phyloP scores from a whole-genome alignment of 2,888 invertebrate genomes.

The Drosophila meridionalis region DNA sequence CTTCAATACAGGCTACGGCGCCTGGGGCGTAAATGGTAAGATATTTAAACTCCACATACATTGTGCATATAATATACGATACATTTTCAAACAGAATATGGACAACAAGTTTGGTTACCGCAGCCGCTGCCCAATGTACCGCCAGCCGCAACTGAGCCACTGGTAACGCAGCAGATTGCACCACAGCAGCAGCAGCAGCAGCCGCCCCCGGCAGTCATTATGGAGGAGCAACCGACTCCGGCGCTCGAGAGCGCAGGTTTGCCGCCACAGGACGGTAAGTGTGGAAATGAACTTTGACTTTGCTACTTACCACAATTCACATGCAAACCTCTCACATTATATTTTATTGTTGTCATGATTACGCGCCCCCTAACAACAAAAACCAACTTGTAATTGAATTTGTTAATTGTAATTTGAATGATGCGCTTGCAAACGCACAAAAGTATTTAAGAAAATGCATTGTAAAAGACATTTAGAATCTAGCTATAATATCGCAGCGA shows the following conservation, averaged over 20 bases:
- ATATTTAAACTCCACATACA: no score
- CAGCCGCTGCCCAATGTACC: conserved; percentile 57
- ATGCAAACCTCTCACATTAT: conserved; percentile 72
- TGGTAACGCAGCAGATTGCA: conserved; percentile 31
- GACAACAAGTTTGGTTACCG: conserved; percentile 78
- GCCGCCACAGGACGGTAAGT: conserved; percentile 84
- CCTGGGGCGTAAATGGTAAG: conserved; percentile 80
- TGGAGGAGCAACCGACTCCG: conserved; percentile 52
- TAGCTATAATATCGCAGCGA: conserved; percentile 56
- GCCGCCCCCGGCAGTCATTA: conserved; percentile 37
- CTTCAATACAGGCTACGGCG: conserved; percentile 78
- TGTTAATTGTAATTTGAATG: conserved; percentile 48
- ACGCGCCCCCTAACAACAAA: conserved; percentile 54
- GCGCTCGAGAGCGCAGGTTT: conserved; percentile 73
- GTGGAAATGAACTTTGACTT: conserved; percentile 67
- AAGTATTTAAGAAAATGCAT: conserved; percentile 43
- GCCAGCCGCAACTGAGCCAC: conserved; percentile 39
- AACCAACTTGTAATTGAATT: conserved; percentile 39
- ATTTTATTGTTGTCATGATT: conserved; percentile 72
- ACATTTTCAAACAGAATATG: conserved; percentile 57
- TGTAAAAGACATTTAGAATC: conserved; percentile 64
- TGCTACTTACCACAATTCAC: conserved; percentile 69
- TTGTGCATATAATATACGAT: no score
- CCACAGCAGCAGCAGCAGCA: conserved; percentile 23
- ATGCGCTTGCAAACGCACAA: conserved; percentile 39